Evolutionary conservation across 1,140 invertebrate species (phyloP).

Genomic region (Nymphalis io): DNA sequence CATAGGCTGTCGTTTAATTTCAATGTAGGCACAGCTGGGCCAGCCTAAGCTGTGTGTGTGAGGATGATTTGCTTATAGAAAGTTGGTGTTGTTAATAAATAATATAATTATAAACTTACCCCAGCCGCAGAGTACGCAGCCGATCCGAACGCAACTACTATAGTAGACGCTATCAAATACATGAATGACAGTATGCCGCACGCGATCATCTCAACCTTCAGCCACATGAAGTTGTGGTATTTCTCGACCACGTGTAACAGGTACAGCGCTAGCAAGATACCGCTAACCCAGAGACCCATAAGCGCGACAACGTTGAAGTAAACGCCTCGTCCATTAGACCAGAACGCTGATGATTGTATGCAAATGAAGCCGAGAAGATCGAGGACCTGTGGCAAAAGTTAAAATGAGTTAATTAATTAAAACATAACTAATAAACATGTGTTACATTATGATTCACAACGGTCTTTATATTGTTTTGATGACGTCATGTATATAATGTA

Average conservation of each 20-base stretch:
- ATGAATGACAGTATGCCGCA: conserved; percentile 86
- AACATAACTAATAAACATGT: background rate
- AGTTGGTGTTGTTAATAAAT: too few species aligned
- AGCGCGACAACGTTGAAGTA: conserved; percentile 92
- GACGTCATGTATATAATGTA: too few species aligned
- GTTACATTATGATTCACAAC: too few species aligned
- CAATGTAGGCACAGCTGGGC: too few species aligned
- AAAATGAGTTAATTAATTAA: conserved; percentile 11
- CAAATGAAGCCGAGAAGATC: conserved; percentile 92
- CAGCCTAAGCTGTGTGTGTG: too few species aligned
- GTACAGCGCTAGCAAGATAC: conserved; percentile 88
- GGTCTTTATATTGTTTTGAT: too few species aligned
- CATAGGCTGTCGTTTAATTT: too few species aligned
- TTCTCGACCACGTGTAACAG: conserved; percentile 92
- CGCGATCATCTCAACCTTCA: conserved; percentile 90
- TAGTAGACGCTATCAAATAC: conserved; percentile 86
- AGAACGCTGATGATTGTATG: conserved; percentile 84
- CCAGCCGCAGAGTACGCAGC: conserved; percentile 84
- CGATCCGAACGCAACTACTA: conserved; percentile 83
- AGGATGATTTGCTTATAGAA: too few species aligned
- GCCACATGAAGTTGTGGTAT: conserved; percentile 91
- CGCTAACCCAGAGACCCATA: conserved; percentile 89
- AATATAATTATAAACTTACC: conserved; percentile 79
- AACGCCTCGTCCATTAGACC: conserved; percentile 81
- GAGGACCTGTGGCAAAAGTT: conserved; percentile 82